These are phyloP conservation scores for Gymnothorax javanicus DNA, from an alignment of 2,797 vertebrate species.

Conservation along the genomic window DNA sequence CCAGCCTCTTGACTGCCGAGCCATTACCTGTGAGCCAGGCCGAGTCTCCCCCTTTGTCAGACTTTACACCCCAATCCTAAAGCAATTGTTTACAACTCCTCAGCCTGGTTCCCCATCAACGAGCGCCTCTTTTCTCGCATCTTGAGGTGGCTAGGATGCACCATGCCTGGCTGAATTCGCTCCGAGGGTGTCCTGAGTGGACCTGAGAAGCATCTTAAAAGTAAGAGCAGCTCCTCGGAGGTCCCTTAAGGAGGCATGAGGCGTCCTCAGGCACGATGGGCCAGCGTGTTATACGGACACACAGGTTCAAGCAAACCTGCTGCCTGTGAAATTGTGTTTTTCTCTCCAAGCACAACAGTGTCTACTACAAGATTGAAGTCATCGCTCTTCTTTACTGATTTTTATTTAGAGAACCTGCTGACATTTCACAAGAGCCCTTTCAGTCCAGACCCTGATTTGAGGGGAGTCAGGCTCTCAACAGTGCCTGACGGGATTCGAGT, in stretches of 20 bases:
- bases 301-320: background rate
- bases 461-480: background rate
- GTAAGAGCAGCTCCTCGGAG: background rate
- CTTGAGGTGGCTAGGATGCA: background rate
- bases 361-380: background rate
- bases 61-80: background rate
- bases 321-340: background rate
- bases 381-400: background rate
- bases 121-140: background rate
- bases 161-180: background rate
- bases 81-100: background rate
- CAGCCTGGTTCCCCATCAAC: background rate
- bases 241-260: background rate
- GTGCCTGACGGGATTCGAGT: background rate
- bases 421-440: background rate
- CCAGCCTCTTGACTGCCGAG: slow-evolving; percentile 1
- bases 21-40: background rate
- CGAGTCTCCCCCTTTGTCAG: background rate
- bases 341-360: background rate
- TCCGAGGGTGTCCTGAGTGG: background rate
- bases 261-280: background rate
- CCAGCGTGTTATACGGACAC: background rate
- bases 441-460: background rate
- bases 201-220: background rate
- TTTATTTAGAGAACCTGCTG: background rate